Evolutionary conservation across 2,888 invertebrate genomes (phyloP).

Genomic region (Sthenelais limicola): DNA sequence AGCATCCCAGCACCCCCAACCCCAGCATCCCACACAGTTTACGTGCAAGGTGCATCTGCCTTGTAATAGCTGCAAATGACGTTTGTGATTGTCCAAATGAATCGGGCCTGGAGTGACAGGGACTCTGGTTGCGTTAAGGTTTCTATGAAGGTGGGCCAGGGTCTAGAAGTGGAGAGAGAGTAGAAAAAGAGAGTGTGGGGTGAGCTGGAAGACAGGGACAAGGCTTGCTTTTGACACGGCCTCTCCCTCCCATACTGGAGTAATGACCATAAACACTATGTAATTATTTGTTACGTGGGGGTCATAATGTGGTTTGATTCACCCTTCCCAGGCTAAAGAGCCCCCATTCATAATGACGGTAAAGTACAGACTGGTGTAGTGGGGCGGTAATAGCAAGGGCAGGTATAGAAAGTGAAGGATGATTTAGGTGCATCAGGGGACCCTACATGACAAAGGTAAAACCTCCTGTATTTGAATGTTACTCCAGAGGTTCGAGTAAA

Average conservation of each 20-base stretch:
- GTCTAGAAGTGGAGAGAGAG: not conserved
- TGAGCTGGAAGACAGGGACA: not conserved
- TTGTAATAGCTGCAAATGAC: slow-evolving; percentile 37
- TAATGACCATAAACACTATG: slow-evolving; percentile 33
- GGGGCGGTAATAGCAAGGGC: not conserved
- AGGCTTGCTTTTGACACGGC: slow-evolving; percentile 11
- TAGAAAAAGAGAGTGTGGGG: slow-evolving; percentile 2
- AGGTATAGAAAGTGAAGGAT: not conserved
- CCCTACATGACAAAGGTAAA: no score
- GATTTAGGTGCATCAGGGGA: not conserved
- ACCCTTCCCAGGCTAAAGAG: slow-evolving; percentile 25
- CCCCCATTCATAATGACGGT: slow-evolving; percentile 16
- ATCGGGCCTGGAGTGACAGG: not conserved
- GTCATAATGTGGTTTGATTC: slow-evolving; percentile 18
- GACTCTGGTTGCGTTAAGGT: not conserved
- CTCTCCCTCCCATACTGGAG: not conserved
- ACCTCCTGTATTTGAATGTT: no score
- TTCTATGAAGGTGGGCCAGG: not conserved
- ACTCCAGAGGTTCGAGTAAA: no score
- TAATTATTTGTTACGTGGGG: slow-evolving; percentile 32
- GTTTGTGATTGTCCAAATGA: slow-evolving; percentile 36
- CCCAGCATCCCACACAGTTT: no score
- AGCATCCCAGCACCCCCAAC: no score
- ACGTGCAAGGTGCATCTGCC: slow-evolving; percentile 27
- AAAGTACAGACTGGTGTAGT: slow-evolving; percentile 1